Conservation (phyloP, 2,888 invertebrate species). For the Griposia aprilina region DNA sequence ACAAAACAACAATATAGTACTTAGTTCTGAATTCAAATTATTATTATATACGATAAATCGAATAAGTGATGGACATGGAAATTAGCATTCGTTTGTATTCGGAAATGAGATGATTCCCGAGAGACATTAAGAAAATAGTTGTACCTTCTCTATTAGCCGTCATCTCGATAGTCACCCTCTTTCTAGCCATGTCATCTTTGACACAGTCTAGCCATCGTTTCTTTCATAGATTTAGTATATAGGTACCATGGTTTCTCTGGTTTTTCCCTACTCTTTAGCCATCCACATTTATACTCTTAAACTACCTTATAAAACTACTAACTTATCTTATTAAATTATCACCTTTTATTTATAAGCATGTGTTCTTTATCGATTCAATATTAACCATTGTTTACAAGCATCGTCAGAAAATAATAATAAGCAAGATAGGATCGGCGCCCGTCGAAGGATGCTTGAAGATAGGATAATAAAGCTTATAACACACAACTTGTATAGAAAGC, state of each 20-base stretch:
- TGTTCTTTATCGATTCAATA: conserved; percentile 62
- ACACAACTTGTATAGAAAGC: conserved; percentile 52
- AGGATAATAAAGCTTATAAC: conserved; percentile 56
- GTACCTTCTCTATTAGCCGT: background rate
- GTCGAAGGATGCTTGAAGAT: conserved; percentile 51
- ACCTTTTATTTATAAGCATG: conserved; percentile 48
- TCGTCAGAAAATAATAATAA: conserved; percentile 66
- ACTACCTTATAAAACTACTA: background rate
- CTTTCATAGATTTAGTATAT: no score
- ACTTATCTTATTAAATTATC: conserved; percentile 50
- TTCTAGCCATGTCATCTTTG: background rate
- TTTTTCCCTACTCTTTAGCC: background rate
- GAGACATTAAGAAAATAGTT: no score
- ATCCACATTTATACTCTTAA: background rate
- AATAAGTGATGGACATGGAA: no score
- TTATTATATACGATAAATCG: no score
- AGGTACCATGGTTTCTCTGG: no score
- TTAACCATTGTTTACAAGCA: conserved; percentile 65
- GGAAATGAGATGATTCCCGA: no score
- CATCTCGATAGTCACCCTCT: background rate
- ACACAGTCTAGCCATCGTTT: background rate
- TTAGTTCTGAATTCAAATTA: no score
- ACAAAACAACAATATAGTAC: no score
- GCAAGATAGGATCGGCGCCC: conserved; percentile 68
- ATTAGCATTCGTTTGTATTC: no score